Conservation (phyloP, 2,113 vertebrate genomes). For the Prionailurus viverrinus region DNA sequence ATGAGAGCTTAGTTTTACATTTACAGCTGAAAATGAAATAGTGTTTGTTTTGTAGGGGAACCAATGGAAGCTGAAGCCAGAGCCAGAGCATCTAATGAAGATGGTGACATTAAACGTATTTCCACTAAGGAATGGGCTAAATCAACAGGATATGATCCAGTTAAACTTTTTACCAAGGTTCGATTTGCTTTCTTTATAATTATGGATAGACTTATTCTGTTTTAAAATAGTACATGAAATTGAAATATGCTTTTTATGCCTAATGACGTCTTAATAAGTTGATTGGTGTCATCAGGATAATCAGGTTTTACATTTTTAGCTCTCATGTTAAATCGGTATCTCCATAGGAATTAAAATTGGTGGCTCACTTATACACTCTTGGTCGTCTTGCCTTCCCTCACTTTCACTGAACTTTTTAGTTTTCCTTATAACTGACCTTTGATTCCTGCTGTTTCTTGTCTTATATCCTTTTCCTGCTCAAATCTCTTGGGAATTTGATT, state of each 20-base stretch:
- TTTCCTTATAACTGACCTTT: slow-evolving; percentile 18
- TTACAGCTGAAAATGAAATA: slow-evolving; percentile 1
- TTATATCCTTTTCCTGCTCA: neutral
- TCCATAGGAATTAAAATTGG: neutral
- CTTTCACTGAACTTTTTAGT: neutral
- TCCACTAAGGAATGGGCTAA: slow-evolving; percentile 98
- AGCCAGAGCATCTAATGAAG: slow-evolving; percentile 94
- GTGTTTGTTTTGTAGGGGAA: slow-evolving; percentile 91
- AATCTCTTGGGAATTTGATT: neutral
- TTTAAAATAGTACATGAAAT: slow-evolving; percentile 14
- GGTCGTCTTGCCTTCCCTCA: neutral
- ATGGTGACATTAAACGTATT: slow-evolving; percentile 96
- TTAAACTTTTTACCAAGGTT: slow-evolving; percentile 99
- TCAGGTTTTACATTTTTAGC: neutral
- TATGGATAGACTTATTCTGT: neutral
- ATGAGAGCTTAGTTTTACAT: neutral
- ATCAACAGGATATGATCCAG: slow-evolving; percentile 95
- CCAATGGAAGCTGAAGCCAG: slow-evolving; percentile 93
- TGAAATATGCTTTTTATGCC: neutral
- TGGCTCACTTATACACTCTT: neutral
- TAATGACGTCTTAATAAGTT: neutral
- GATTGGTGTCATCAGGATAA: neutral
- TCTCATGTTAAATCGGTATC: neutral
- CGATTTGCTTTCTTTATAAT: slow-evolving; percentile 37
- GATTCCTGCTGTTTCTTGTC: neutral